Conservation (phyloP, 2,797 vertebrate species). For the Poecilia picta region DNA sequence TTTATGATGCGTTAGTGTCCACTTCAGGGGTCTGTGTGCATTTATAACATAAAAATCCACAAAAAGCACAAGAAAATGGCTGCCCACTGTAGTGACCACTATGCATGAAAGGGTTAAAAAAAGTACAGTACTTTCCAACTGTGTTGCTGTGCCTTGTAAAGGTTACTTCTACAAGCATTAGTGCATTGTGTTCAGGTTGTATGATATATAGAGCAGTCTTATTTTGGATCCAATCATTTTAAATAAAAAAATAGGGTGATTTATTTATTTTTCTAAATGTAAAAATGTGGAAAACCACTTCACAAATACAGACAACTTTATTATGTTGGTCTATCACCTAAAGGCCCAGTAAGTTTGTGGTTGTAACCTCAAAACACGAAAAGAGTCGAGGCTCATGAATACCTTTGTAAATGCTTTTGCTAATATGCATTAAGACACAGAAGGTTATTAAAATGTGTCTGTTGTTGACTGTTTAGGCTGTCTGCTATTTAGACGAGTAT, state of each 20-base stretch:
- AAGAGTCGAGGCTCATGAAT: background rate
- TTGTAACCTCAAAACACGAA: background rate
- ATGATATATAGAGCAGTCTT: background rate
- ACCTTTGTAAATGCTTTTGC: background rate
- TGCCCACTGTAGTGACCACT: too few species aligned
- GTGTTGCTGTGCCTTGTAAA: background rate
- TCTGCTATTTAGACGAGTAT: constrained; percentile 92
- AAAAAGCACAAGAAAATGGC: too few species aligned
- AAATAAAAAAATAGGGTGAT: background rate
- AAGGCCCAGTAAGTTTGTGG: background rate
- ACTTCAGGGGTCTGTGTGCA: too few species aligned
- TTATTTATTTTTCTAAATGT: background rate
- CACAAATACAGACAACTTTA: background rate
- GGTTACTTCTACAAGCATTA: background rate
- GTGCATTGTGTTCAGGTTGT: background rate
- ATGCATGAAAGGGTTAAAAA: too few species aligned
- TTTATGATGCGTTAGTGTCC: too few species aligned
- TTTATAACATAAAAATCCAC: too few species aligned
- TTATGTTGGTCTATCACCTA: background rate
- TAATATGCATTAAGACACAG: background rate
- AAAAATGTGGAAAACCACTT: background rate
- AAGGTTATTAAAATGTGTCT: background rate
- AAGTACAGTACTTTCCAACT: background rate
- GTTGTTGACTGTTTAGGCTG: constrained; percentile 78
- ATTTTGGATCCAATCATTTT: background rate